Base-by-base conservation (phyloP, 2,113 vertebrate species). In the Butastur rufipennis region DNA sequence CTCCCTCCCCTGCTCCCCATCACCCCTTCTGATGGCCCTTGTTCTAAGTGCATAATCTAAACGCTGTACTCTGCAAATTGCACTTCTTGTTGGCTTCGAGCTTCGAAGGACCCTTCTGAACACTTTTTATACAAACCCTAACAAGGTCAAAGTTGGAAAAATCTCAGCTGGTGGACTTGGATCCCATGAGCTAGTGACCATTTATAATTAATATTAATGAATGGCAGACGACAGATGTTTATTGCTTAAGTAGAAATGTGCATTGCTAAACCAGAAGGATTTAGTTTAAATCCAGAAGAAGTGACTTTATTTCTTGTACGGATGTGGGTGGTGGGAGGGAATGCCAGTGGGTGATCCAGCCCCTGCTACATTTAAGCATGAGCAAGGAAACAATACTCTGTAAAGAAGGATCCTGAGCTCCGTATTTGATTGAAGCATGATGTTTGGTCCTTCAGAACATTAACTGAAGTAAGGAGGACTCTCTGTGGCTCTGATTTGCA, bases 191-290 rank as follows among this genome's bases (percentile, higher is more conserved):
- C 95, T 72, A 96, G 94, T 92, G 81, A 95, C 88, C 96, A 98
- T 97, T 98, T 98, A 97, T 98, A 98, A 98, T 98, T 98, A 98
- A 98, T 98, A 98, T 98, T 98, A 97, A 98, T 98, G 97, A 98
- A 97, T 98, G 98, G 95, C 97, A 98, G 98, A 97, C 56, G 90
- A 98, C 98, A 98, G 97, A 98, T 98, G 98, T 98, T 98, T 98
- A 98, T 97, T 98, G 96, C 97, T 95, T 96, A 98, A 97, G 92
- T 95, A 98, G 97, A 98, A 97, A 95, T 96, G 96, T 93, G 88
- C 91, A 97, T 95, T 97, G 96, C 96, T 97, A 98, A 97, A 94
- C 86, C 88, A 94, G 87, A 96, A 97, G 90, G 91, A 96, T 81
- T 97, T 96, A 95, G 70, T 94, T 97, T 89, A 91, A 97, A 96